A percentile compares a stretch with the other conserved stretches of the same genome.
Evolutionary conservation across 2,797 vertebrate species (phyloP).

Genomic region (Lagodon rhomboides): DNA sequence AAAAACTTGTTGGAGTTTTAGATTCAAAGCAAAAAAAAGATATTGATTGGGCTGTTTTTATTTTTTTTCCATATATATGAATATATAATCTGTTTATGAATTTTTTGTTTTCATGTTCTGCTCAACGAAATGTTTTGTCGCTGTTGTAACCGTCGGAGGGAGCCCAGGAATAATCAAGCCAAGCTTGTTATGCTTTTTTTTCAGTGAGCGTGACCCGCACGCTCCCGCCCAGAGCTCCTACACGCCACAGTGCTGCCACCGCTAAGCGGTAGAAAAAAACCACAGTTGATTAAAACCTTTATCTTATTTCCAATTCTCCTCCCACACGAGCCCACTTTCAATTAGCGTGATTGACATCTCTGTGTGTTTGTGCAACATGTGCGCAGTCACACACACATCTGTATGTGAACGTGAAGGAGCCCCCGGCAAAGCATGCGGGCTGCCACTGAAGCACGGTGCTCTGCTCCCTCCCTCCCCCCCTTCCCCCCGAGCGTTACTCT

Average conservation of each 20-base stretch:
- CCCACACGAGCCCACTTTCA: constrained; percentile 41
- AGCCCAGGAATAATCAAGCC: constrained; percentile 35
- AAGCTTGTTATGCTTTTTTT: constrained; percentile 53
- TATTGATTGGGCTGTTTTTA: constrained; percentile 57
- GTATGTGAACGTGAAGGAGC: constrained; percentile 56
- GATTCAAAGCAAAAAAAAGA: constrained; percentile 62
- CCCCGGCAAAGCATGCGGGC: constrained; percentile 47
- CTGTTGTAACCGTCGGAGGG: constrained; percentile 28
- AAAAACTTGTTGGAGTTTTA: constrained; percentile 58
- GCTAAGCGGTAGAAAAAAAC: constrained; percentile 33
- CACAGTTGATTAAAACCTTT: constrained; percentile 66
- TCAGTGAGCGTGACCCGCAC: constrained; percentile 46
- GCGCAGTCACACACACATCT: not conserved
- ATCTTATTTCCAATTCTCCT: constrained; percentile 61
- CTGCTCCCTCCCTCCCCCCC: not conserved
- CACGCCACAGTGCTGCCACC: constrained; percentile 23
- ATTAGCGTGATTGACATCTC: constrained; percentile 67
- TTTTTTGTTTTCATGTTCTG: constrained; percentile 77
- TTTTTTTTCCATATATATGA: constrained; percentile 41
- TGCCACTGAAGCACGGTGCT: constrained; percentile 52
- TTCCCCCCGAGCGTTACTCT: not conserved
- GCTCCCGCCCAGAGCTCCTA: constrained; percentile 63
- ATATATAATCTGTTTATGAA: constrained; percentile 50
- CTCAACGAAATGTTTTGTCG: constrained; percentile 42
- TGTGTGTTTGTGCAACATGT: constrained; percentile 13